phyloP scores from a whole-genome alignment of 64 coral and sea anemone genomes.

The Exaiptasia diaphana region DNA sequence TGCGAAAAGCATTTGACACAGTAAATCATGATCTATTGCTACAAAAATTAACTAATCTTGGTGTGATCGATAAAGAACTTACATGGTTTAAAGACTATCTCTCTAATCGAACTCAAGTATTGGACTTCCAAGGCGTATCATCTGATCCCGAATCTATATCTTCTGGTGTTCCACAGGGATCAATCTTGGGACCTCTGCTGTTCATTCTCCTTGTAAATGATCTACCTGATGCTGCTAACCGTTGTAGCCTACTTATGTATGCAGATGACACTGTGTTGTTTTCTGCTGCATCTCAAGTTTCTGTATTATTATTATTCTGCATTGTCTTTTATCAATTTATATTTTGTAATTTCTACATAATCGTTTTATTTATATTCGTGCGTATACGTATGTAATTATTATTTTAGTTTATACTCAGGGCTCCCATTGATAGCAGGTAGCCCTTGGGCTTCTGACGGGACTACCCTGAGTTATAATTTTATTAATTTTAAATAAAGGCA shows the following conservation, averaged over 20 bases:
- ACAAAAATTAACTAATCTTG: constrained; percentile 2
- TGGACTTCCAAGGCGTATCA: constrained; percentile 2
- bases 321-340: too few relatives aligned
- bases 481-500: too few relatives aligned
- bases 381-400: too few relatives aligned
- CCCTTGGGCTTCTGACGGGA: too few relatives aligned
- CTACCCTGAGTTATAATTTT: too few relatives aligned
- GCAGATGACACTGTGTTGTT: not conserved
- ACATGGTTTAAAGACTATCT: constrained; percentile 26
- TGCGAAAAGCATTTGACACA: not conserved
- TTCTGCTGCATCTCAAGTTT: not conserved
- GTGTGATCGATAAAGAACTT: constrained; percentile 19
- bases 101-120: not conserved
- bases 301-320: too few relatives aligned
- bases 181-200: too few relatives aligned
- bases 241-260: constrained; percentile 1
- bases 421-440: too few relatives aligned
- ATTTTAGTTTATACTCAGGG: too few relatives aligned
- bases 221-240: not conserved
- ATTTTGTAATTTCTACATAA: too few relatives aligned
- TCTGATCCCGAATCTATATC: not conserved
- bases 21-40: constrained; percentile 12
- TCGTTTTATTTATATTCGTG: too few relatives aligned
- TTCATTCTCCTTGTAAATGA: too few relatives aligned
- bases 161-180: constrained; percentile 20